Conservation (phyloP, 2,888 invertebrate species). For the Clitarchus hookeri region DNA sequence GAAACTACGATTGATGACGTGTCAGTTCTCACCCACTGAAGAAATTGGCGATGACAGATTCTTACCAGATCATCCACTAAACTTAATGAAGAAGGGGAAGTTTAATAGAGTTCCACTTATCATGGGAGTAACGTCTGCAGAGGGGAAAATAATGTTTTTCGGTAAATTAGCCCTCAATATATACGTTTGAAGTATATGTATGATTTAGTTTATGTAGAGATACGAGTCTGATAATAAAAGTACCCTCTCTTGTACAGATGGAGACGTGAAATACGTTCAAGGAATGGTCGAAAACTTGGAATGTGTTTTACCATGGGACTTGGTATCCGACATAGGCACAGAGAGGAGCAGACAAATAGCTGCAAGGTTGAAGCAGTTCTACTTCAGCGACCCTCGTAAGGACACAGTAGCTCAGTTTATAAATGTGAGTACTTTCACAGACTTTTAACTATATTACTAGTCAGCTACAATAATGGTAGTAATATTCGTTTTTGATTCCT, state of each 20-base stretch:
- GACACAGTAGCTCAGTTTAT: background rate
- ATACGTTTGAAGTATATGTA: too few species aligned
- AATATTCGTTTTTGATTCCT: too few species aligned
- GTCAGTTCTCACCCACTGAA: background rate
- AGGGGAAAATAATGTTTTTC: background rate
- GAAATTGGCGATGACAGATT: background rate
- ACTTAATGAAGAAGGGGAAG: background rate
- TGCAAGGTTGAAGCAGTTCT: background rate
- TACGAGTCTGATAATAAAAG: too few species aligned
- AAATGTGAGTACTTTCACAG: background rate
- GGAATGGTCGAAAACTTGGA: background rate
- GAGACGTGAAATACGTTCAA: background rate
- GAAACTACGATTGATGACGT: background rate
- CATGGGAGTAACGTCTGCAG: background rate
- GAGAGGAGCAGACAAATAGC: background rate
- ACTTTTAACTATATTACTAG: too few species aligned
- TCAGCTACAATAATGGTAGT: too few species aligned
- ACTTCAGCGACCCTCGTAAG: background rate
- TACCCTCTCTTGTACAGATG: too few species aligned
- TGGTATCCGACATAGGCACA: background rate
- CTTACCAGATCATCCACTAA: background rate
- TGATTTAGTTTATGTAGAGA: too few species aligned
- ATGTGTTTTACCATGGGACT: background rate
- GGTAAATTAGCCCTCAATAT: too few species aligned
- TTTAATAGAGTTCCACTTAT: background rate